These are phyloP conservation scores for Gymnoscopelus microlampas DNA, from an alignment of 2,797 vertebrate species.

Conservation along the genomic window DNA sequence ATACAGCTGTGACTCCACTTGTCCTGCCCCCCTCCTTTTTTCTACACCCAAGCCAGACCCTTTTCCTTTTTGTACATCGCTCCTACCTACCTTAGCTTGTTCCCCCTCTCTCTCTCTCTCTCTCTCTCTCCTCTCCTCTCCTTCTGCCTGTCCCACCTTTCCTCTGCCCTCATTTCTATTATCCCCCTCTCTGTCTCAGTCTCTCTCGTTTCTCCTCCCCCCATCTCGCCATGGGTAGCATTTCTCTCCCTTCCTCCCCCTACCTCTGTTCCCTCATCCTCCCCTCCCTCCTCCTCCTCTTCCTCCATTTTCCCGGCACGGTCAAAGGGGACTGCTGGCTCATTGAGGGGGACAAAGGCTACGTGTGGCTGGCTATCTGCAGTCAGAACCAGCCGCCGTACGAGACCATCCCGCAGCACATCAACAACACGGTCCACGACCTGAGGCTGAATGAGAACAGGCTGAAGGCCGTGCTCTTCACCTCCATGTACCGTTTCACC, in stretches of 20 bases:
- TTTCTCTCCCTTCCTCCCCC: conserved; percentile 34
- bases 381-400: conserved; percentile 99
- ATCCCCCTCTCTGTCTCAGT: neutral
- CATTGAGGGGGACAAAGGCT: conserved; percentile 98
- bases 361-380: conserved; percentile 98
- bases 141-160: neutral
- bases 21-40: conserved; percentile 56
- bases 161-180: conserved; percentile 7
- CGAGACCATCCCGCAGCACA: conserved; percentile 98
- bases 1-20: conserved; percentile 68
- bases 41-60: conserved; percentile 48
- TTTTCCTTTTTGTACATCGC: conserved; percentile 31
- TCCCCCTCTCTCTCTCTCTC: conserved; percentile 36
- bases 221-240: conserved; percentile 16
- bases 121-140: neutral
- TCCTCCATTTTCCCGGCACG: conserved; percentile 66
- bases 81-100: conserved; percentile 20
- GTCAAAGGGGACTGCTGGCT: conserved; percentile 95
- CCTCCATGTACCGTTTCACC: conserved; percentile 94
- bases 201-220: conserved; percentile 24
- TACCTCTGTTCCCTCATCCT: conserved; percentile 71
- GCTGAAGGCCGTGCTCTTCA: conserved; percentile 94
- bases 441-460: conserved; percentile 97
- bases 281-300: conserved; percentile 69
- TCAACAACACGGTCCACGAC: conserved; percentile 98